These are phyloP conservation scores for Scopus umbretta DNA, from an alignment of 2,113 vertebrate species.

Conservation along the genomic window DNA sequence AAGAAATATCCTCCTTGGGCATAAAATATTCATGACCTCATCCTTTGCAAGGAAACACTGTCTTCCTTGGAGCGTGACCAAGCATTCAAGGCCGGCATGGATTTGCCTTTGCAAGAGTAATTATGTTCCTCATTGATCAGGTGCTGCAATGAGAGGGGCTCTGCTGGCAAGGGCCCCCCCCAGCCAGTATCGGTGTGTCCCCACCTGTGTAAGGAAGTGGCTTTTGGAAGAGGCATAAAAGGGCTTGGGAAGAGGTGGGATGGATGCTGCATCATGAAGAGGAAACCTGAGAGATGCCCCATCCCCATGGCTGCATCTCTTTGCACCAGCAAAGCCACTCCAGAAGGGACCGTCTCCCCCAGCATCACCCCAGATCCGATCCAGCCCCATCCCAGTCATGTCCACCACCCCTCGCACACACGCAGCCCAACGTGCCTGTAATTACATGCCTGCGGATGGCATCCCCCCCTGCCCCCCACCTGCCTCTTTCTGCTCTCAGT, in stretches of 20 bases:
- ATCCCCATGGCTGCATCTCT: neutral
- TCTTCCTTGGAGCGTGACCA: conserved; percentile 2
- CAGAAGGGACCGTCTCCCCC: neutral
- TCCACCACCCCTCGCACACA: neutral
- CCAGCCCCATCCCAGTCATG: neutral
- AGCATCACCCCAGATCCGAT: neutral
- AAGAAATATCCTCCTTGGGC: conserved; percentile 49
- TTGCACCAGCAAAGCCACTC: rapidly evolving
- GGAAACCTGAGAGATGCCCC: neutral
- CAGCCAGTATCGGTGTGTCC: rapidly evolving
- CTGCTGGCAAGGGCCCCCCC: neutral
- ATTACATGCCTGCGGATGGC: neutral
- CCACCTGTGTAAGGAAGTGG: rapidly evolving
- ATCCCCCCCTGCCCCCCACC: no score
- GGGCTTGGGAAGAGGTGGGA: neutral
- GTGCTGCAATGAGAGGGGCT: neutral
- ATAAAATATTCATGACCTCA: conserved; percentile 63
- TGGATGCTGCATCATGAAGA: rapidly evolving
- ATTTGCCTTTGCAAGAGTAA: conserved; percentile 44
- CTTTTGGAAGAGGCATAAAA: neutral
- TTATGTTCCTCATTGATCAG: neutral
- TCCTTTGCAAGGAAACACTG: conserved; percentile 50
- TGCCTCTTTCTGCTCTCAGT: neutral
- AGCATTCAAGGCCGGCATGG: neutral
- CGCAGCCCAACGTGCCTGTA: neutral